Percentiles rank a stretch among this genome's conserved stretches.
phyloP scores from a whole-genome alignment of 2,113 vertebrate genomes.

The Sclerurus mexicanus region DNA sequence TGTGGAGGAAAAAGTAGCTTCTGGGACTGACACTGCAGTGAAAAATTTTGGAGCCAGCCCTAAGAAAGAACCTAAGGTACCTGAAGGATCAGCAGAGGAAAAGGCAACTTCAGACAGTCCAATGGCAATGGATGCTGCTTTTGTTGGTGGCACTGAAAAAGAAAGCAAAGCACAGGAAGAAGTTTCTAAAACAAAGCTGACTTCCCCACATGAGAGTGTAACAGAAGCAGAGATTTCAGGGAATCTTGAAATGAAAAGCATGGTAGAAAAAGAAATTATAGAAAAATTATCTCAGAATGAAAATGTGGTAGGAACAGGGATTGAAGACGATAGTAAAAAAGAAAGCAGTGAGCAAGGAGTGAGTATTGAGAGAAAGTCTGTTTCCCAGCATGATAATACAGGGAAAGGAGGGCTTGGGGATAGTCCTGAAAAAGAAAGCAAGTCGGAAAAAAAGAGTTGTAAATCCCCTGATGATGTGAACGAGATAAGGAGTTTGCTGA shows the following conservation, averaged over 20 bases:
- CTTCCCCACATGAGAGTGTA: not conserved
- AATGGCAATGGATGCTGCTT: fast-evolving
- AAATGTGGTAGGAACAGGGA: not conserved
- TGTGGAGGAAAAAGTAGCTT: not conserved
- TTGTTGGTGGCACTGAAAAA: not conserved
- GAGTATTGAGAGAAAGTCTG: not conserved
- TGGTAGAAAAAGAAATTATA: not conserved
- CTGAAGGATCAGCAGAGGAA: not conserved
- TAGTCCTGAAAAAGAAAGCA: not conserved
- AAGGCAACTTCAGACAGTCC: not conserved
- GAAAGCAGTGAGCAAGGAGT: not conserved
- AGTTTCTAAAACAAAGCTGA: not conserved
- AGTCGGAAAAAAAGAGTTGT: not conserved
- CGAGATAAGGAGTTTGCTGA: slow-evolving; percentile 70
- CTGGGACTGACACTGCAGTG: not conserved
- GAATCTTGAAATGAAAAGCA: not conserved
- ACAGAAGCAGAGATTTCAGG: not conserved
- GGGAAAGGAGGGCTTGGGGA: not conserved
- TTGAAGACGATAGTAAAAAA: not conserved
- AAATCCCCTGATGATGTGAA: slow-evolving; percentile 46
- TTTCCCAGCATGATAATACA: not conserved
- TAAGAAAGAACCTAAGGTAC: not conserved
- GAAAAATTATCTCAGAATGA: not conserved
- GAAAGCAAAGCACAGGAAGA: not conserved
- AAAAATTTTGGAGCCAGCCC: not conserved